Conservation (phyloP, 2,888 invertebrate species). For the Drosophila robusta region DNA sequence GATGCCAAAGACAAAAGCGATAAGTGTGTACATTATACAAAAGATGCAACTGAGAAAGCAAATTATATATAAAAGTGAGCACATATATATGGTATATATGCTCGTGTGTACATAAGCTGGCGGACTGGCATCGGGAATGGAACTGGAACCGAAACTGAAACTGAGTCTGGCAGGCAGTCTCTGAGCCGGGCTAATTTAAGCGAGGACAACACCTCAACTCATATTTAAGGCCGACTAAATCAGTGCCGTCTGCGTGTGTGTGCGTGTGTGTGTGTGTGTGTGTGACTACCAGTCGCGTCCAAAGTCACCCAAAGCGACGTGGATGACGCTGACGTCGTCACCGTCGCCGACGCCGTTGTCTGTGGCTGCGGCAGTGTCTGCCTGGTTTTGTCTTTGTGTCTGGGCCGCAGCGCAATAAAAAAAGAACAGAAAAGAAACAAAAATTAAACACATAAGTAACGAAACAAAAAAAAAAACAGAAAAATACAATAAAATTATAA, state of each 20-base stretch:
- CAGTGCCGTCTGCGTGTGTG: conserved; percentile 55
- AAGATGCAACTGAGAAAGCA: conserved; percentile 46
- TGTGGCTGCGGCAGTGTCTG: conserved; percentile 68
- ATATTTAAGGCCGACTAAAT: conserved; percentile 83
- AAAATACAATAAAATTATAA: conserved; percentile 75
- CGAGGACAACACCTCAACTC: conserved; percentile 83
- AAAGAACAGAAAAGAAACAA: conserved; percentile 39
- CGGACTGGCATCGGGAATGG: conserved; percentile 28
- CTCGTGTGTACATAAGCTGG: conserved; percentile 22
- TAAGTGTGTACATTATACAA: conserved; percentile 41
- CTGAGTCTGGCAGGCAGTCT: conserved; percentile 47
- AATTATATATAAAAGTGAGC: conserved; percentile 33
- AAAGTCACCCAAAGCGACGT: conserved; percentile 74
- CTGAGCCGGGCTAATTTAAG: conserved; percentile 76
- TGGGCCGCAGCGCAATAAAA: conserved; percentile 70
- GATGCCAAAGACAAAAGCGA: conserved; percentile 76
- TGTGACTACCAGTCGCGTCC: conserved; percentile 53
- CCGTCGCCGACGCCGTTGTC: conserved; percentile 44
- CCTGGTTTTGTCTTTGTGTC: conserved; percentile 81
- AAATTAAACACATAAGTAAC: conserved; percentile 80
- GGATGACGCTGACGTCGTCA: conserved; percentile 59
- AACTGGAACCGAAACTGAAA: conserved; percentile 2
- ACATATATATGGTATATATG: background rate
- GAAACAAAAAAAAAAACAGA: conserved; percentile 50
- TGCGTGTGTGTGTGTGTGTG: conserved; percentile 35